Evolutionary conservation across 1,140 invertebrate genomes (phyloP), one percentile per base, ranked within the genome.

Genomic region (Platorchestia sp.): DNA sequence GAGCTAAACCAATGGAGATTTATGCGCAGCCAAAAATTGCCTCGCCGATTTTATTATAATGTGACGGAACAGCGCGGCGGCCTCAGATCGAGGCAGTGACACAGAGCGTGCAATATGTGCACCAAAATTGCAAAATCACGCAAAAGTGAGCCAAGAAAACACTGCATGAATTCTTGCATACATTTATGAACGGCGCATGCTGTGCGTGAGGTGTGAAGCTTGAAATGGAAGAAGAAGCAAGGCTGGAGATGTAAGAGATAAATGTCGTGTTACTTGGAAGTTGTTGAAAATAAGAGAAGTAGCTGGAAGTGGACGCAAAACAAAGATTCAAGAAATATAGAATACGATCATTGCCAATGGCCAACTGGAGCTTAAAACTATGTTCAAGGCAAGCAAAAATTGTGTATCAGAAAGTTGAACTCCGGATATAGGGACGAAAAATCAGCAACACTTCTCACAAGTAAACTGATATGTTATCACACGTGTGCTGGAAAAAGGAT

Each of bases 1-100:
- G 91, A 93, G 91, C 91, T 93, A 93, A 93, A 93, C 91, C 91
- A 93, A 93, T 93, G 91, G 91, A 93, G 45, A 93, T 93, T 93
- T 93, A 93, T 93, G 91, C 91, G 91, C 40, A 40, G 45, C 91
- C 91, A 93, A 93, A 93, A 93, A 93, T 93, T 93, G 91, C 91
- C 91, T 40, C 43, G 59, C 91, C 41, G 91, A 93, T 93, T 93
- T 93, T 93, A 93, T 93, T 93, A 93, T 93, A 93, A 93, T 93
- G 91, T 40, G 91, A 47, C 43, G 43, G 91, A 93, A 40, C 5
- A 89, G 87, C 87, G n/a, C 36, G 10, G n/a, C 87, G 87, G 14
- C 87, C 59, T 27, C 36, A n/a, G n/a, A n/a, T 27, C 10, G 14
- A 75, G 59, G 59, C 59, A 75, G 59, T 75, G 59, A 75, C 59